These are phyloP conservation scores for Drosophila paulistorum DNA, from an alignment of 1,140 invertebrate species.

Conservation along the genomic window DNA sequence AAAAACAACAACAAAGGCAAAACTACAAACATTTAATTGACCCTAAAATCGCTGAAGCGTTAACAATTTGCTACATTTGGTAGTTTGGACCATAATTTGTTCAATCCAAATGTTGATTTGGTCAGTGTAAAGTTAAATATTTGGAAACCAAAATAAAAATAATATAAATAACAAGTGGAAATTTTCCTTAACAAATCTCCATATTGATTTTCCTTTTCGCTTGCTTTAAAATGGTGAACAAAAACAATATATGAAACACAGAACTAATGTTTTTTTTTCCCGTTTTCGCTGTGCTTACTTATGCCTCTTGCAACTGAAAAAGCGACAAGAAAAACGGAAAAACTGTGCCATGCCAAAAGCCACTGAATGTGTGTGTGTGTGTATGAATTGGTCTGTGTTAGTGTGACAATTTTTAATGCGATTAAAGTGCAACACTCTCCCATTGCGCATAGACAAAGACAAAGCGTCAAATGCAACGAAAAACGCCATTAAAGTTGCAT, in stretches of 20 bases:
- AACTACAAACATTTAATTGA: conserved; percentile 71
- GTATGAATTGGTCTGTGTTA: conserved; percentile 40
- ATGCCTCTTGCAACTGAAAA: conserved; percentile 40
- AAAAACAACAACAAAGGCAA: conserved; percentile 49
- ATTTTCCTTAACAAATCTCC: conserved; percentile 15
- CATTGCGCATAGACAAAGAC: conserved; percentile 31
- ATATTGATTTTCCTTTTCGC: conserved; percentile 62
- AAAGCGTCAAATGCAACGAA: conserved; percentile 25
- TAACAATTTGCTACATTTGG: conserved; percentile 22
- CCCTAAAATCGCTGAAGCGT: conserved; percentile 71
- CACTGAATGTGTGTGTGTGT: conserved; percentile 27
- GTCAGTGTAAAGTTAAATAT: conserved; percentile 1
- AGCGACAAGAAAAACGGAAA: conserved; percentile 31
- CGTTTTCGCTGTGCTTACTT: conserved; percentile 50
- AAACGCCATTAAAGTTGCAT: conserved; percentile 8
- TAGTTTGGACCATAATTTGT: not conserved
- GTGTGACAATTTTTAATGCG: conserved; percentile 77
- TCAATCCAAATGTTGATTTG: not conserved
- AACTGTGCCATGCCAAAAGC: conserved; percentile 54
- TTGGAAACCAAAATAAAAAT: too few relatives aligned
- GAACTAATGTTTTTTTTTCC: conserved; percentile 32
- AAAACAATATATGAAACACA: conserved; percentile 60
- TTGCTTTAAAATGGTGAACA: not conserved
- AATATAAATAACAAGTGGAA: not conserved
- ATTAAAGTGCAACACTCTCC: conserved; percentile 77